Conservation (phyloP, 2,797 vertebrate genomes). For the Notamacropus eugenii region DNA sequence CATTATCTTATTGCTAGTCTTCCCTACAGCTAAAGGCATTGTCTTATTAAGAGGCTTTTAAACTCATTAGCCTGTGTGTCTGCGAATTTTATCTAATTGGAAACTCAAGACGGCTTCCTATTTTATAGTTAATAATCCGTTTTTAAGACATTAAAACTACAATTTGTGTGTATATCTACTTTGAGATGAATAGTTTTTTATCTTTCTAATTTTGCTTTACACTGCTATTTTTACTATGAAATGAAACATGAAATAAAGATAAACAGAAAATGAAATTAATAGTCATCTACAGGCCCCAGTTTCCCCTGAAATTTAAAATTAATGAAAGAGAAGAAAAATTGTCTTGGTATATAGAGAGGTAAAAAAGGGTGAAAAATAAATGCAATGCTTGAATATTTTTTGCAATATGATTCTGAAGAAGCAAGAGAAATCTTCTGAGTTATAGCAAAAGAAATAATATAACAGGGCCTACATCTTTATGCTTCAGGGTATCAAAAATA, state of each 20-base stretch:
- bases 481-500: neutral
- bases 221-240: neutral
- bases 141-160: neutral
- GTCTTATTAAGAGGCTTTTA: neutral
- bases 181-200: neutral
- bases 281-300: neutral
- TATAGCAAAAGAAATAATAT: neutral
- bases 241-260: neutral
- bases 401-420: neutral
- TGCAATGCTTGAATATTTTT: neutral
- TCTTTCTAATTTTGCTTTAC: neutral
- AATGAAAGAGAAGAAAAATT: neutral
- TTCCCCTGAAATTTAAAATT: neutral
- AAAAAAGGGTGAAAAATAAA: neutral
- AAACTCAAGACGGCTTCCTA: neutral
- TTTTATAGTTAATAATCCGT: neutral
- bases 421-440: neutral
- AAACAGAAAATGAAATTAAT: neutral
- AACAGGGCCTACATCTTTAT: neutral
- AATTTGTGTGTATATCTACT: neutral
- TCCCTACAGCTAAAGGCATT: neutral
- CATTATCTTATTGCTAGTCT: neutral
- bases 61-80: neutral
- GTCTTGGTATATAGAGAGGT: neutral
- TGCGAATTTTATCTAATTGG: neutral